Evolutionary conservation across 2,888 invertebrate species (phyloP).

Genomic region (Scaptomyza cyrtandrae): DNA sequence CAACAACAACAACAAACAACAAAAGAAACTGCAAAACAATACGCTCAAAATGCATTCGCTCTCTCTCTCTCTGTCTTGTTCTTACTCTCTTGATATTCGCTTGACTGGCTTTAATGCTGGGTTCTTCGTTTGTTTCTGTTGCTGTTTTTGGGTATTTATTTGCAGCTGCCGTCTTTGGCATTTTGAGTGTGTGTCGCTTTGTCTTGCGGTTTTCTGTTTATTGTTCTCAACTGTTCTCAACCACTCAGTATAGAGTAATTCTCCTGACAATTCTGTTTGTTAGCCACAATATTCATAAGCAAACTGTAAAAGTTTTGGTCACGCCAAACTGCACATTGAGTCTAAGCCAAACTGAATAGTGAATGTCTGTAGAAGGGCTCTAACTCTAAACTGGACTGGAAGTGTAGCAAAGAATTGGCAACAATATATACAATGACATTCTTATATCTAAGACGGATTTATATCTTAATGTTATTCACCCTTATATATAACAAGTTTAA

Average conservation of each 20-base stretch:
- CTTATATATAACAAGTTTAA: too few relatives aligned
- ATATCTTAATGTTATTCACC: too few relatives aligned
- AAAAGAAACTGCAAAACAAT: slow-evolving; percentile 10
- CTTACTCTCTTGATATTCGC: slow-evolving; percentile 12
- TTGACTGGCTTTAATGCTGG: slow-evolving; percentile 31
- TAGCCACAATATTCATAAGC: slow-evolving; percentile 39
- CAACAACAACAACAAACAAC: slow-evolving; percentile 27
- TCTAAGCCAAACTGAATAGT: slow-evolving; percentile 20
- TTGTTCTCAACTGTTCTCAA: slow-evolving; percentile 23
- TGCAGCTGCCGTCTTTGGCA: slow-evolving; percentile 77
- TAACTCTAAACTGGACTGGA: slow-evolving; percentile 3
- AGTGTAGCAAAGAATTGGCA: slow-evolving; percentile 7
- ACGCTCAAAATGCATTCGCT: slow-evolving; percentile 60
- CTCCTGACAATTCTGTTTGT: slow-evolving; percentile 56
- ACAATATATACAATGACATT: background rate
- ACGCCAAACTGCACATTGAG: slow-evolving; percentile 55
- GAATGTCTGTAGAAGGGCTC: slow-evolving; percentile 17
- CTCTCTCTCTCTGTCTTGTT: background rate
- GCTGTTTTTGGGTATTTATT: slow-evolving; percentile 13
- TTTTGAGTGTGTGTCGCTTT: slow-evolving; percentile 75
- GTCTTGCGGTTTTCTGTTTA: slow-evolving; percentile 45
- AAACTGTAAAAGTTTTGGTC: slow-evolving; percentile 44
- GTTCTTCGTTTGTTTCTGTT: slow-evolving; percentile 16
- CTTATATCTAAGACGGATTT: too few relatives aligned
- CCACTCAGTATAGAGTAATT: background rate